Percentiles rank a stretch among this genome's conserved stretches.
These are phyloP conservation scores for Colaptes auratus DNA, from an alignment of 2,113 vertebrate genomes.

Conservation along the genomic window DNA sequence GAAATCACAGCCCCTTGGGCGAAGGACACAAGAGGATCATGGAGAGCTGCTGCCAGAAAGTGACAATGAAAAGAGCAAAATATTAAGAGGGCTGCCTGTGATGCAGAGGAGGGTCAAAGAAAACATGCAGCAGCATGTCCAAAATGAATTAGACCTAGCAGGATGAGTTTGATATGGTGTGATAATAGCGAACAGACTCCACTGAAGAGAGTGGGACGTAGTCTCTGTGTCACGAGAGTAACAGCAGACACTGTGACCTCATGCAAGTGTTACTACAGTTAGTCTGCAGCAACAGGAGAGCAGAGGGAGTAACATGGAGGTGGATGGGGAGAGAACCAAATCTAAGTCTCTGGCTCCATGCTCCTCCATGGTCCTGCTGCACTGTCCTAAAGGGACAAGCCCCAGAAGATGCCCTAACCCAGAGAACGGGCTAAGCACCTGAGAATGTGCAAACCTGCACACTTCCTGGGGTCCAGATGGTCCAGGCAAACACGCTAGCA, in stretches of 20 bases:
- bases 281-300: background rate
- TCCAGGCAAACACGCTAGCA: no score
- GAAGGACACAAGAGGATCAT: background rate
- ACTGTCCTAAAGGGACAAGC: no score
- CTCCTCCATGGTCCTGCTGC: background rate
- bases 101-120: background rate
- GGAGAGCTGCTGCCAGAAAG: background rate
- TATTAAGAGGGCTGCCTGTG: background rate
- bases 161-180: fast-evolving
- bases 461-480: no score
- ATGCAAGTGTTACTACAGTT: background rate
- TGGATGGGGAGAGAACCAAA: background rate
- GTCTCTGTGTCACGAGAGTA: background rate
- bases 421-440: no score
- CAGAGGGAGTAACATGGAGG: fast-evolving
- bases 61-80: background rate
- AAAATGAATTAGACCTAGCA: background rate
- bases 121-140: no score
- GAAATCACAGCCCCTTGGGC: background rate
- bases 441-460: no score
- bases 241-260: background rate
- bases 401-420: no score
- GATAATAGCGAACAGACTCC: background rate
- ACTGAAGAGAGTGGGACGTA: background rate
- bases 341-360: background rate